Percentiles rank a stretch among this genome's conserved stretches.
Conservation (phyloP, 2,888 invertebrate species). For the Oxyscelio sp. region DNA sequence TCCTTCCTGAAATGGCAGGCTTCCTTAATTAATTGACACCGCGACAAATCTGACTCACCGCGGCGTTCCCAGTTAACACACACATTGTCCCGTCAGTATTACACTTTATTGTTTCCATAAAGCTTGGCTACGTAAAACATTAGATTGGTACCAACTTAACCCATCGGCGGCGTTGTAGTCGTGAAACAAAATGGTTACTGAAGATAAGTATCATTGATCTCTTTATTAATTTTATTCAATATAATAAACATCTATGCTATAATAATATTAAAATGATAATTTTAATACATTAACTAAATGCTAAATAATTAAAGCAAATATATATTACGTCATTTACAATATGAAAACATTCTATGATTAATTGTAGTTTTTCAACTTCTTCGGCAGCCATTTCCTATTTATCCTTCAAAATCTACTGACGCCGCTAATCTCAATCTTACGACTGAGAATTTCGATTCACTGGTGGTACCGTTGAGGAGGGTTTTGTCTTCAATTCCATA, state of each 20-base stretch:
- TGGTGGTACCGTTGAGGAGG: neutral
- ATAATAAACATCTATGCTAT: too few species aligned
- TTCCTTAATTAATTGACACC: constrained; percentile 52
- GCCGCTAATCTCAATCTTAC: neutral
- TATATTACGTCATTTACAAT: too few species aligned
- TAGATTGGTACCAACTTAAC: neutral
- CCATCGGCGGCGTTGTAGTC: neutral
- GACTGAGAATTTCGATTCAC: neutral
- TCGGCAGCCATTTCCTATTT: neutral
- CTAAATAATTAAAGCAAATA: too few species aligned
- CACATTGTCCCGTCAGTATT: constrained; percentile 37
- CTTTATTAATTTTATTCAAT: too few species aligned
- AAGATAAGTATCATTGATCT: too few species aligned
- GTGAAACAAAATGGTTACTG: neutral
- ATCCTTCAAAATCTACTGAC: neutral
- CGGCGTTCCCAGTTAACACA: neutral
- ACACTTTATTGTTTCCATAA: constrained; percentile 12
- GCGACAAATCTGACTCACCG: constrained; percentile 46
- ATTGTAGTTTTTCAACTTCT: neutral
- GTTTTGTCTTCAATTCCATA: too few species aligned
- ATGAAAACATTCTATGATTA: too few species aligned
- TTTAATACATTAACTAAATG: too few species aligned
- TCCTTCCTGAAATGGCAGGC: constrained; percentile 73
- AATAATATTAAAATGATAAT: too few species aligned
- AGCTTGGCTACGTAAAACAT: neutral